Conservation (phyloP, 2,113 vertebrate genomes). For the Salvelinus alpinus region DNA sequence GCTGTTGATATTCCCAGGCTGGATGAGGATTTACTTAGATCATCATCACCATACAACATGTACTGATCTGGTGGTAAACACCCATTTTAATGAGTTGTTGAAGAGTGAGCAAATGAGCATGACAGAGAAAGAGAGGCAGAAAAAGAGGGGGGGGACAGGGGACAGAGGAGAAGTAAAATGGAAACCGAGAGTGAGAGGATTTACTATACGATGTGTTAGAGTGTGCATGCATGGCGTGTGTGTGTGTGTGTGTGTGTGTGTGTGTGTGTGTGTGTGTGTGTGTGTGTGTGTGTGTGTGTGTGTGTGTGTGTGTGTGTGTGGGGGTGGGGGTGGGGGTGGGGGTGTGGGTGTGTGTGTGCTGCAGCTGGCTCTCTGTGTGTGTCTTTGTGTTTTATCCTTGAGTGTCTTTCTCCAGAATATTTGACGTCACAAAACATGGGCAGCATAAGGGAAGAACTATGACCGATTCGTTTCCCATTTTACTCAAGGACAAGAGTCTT, state of each 20-base stretch:
- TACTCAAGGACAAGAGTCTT: neutral
- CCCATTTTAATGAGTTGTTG: neutral
- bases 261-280: too few relatives aligned
- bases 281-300: too few relatives aligned
- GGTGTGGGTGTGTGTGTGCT: too few relatives aligned
- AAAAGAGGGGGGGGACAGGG: neutral
- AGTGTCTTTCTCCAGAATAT: neutral
- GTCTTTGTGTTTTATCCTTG: neutral
- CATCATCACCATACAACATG: neutral
- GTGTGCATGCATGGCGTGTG: neutral
- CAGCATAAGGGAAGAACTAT: too few relatives aligned
- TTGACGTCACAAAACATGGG: neutral
- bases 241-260: neutral
- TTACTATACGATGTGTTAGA: conserved; percentile 15
- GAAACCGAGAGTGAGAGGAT: neutral
- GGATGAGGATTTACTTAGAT: too few relatives aligned
- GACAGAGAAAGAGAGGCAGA: too few relatives aligned
- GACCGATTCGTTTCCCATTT: too few relatives aligned
- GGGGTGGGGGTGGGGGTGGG: too few relatives aligned
- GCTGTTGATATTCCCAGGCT: too few relatives aligned
- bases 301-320: too few relatives aligned
- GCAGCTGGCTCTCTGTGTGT: neutral
- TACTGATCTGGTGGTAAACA: neutral
- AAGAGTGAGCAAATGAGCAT: neutral
- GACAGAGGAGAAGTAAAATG: neutral